Conservation (phyloP, 2,113 vertebrate species). For the Nothoprocta pentlandii region DNA sequence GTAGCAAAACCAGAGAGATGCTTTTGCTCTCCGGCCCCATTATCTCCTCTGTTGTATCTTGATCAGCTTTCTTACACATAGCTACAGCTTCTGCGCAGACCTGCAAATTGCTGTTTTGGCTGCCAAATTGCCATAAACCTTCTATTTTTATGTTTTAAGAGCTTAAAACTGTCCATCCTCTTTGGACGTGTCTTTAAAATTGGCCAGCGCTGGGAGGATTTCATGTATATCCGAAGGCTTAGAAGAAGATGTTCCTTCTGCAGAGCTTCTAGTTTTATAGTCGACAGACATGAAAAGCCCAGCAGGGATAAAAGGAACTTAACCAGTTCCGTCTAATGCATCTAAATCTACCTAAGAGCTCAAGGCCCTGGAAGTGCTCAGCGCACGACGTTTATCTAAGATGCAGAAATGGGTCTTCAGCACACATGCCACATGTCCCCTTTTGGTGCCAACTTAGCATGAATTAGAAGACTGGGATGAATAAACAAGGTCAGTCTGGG, state of each 20-base stretch:
- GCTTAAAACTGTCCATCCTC: conserved; percentile 82
- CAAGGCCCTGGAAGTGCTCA: conserved; percentile 77
- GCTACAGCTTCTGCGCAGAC: conserved; percentile 73
- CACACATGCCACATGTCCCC: conserved; percentile 75
- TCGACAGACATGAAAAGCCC: conserved; percentile 83
- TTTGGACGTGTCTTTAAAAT: conserved; percentile 83
- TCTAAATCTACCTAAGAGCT: conserved; percentile 87
- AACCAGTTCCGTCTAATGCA: conserved; percentile 83
- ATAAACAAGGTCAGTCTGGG: conserved; percentile 82
- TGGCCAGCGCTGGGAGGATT: conserved; percentile 83
- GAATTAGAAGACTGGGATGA: conserved; percentile 78
- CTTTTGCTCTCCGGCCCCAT: conserved; percentile 77
- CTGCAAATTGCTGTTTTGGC: conserved; percentile 78
- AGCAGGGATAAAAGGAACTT: conserved; percentile 84
- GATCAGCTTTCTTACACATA: conserved; percentile 81
- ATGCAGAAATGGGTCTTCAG: conserved; percentile 77
- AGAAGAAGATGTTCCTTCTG: conserved; percentile 76
- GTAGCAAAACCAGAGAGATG: conserved; percentile 72
- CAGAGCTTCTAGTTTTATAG: conserved; percentile 83
- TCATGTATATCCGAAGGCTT: conserved; percentile 82
- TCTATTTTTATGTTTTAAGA: conserved; percentile 84
- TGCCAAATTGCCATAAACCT: conserved; percentile 84
- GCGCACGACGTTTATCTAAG: conserved; percentile 72
- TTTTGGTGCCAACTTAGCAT: conserved; percentile 78
- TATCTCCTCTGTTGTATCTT: conserved; percentile 80